Evolutionary conservation across 1,140 invertebrate species (phyloP), one percentile per base, ranked within the genome.

Genomic region (Drosophila bocki): DNA sequence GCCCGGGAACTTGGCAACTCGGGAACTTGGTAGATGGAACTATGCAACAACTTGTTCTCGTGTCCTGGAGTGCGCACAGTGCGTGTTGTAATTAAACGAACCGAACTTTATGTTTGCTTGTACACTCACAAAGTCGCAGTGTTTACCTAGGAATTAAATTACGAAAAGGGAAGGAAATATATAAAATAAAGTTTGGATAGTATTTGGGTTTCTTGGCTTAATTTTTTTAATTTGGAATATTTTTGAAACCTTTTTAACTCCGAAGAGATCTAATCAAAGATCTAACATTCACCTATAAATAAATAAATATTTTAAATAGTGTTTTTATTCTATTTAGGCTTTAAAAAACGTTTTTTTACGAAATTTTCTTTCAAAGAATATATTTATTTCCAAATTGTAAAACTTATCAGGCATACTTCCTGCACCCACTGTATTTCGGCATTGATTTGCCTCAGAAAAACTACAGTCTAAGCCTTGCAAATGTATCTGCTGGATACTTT

Each of bases 31-130:
- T 53, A 29, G 35, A 56, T 26, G 65, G 32, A 72, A 70, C 41
- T 78, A 78, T 70, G 53, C 76, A 62, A 61, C 64, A 70, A 77
- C 75, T 77, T 80, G 62, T 50, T 45, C 37, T 15, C 48, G 62
- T 39, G 67, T 70, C 32, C 39, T 15, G 15, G 41, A 56, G 56
- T 48, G 29, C 29, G n/a, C 39, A 78, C 77, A 79, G 45, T 79
- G 67, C 33, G 56, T 75, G 76, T 48, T 59, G 68, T 84, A 79
- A 84, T 78, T 81, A 82, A 72, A 58, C 58, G 51, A 26, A 58
- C 47, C 47, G 19, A 82, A 82, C 45, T 78, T 82, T 62, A 19
- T 35, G 44, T n/a, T 57, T 63, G 44, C 47, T 58, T 59, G 29
- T n/a, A 41, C 19, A 41, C 19, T 41, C 58, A 41, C 17, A 9